Conservation (phyloP, 2,888 invertebrate genomes). For the Hyppa rectilinea region DNA sequence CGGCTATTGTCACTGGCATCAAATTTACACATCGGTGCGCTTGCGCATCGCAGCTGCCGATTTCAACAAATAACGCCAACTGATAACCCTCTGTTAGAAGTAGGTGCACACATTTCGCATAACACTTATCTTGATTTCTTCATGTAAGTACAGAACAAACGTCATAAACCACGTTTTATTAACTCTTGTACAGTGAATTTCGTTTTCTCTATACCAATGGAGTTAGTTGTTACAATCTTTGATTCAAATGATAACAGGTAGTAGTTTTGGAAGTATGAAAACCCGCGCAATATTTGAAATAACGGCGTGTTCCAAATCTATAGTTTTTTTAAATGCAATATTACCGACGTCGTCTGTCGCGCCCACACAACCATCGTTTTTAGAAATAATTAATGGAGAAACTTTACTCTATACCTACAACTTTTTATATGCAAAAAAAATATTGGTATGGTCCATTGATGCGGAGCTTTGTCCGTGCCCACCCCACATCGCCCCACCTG, state of each 20-base stretch:
- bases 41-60: slow-evolving; percentile 82
- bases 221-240: slow-evolving; percentile 42
- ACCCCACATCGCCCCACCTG: slow-evolving; percentile 87
- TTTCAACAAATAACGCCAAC: slow-evolving; percentile 81
- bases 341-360: slow-evolving; percentile 65
- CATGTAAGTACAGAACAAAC: slow-evolving; percentile 52
- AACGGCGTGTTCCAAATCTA: slow-evolving; percentile 1
- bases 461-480: slow-evolving; percentile 86
- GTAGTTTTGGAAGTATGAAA: slow-evolving; percentile 35
- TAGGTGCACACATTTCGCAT: slow-evolving; percentile 64
- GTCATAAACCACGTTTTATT: slow-evolving; percentile 60
- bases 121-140: slow-evolving; percentile 66
- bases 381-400: slow-evolving; percentile 83
- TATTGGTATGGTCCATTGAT: slow-evolving; percentile 87
- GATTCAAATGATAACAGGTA: slow-evolving; percentile 35
- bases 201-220: slow-evolving; percentile 48
- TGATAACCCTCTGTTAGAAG: slow-evolving; percentile 78
- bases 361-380: slow-evolving; percentile 73
- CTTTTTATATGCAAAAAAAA: slow-evolving; percentile 82
- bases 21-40: slow-evolving; percentile 82
- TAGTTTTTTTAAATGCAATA: slow-evolving; percentile 28
- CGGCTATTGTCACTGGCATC: slow-evolving; percentile 81
- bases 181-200: slow-evolving; percentile 47
- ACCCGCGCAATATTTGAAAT: neutral
- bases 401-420: slow-evolving; percentile 77